phyloP scores from a whole-genome alignment of 2,797 vertebrate species.

The Oreortyx pictus region DNA sequence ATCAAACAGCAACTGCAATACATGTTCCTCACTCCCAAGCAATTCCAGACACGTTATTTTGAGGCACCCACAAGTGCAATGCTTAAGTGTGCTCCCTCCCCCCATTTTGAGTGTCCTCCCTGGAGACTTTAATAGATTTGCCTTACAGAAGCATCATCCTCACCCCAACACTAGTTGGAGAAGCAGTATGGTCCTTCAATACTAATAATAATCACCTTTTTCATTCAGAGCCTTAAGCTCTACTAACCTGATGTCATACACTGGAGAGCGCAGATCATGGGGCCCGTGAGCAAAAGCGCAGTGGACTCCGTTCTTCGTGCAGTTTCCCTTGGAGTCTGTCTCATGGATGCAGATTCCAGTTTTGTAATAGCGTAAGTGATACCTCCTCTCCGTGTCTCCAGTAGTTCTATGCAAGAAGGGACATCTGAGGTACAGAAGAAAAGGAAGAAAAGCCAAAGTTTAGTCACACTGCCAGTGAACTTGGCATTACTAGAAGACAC shows the following conservation, averaged over 20 bases:
- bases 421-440: constrained; percentile 82
- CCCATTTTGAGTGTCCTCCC: neutral
- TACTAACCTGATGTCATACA: constrained; percentile 94
- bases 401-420: constrained; percentile 96
- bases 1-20: neutral
- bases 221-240: neutral
- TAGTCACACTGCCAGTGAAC: neutral
- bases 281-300: constrained; percentile 98
- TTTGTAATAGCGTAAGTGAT: constrained; percentile 98
- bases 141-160: neutral
- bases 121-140: neutral
- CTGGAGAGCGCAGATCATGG: constrained; percentile 94
- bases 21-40: neutral
- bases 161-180: neutral
- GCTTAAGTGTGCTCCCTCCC: neutral
- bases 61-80: neutral
- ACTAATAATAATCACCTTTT: neutral
- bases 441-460: neutral
- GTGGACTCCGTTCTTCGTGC: constrained; percentile 97
- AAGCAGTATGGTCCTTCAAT: neutral
- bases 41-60: neutral
- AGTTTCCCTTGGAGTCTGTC: constrained; percentile 97
- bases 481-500: neutral
- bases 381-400: constrained; percentile 96
- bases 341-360: constrained; percentile 98